Base-by-base conservation (phyloP, 2,113 vertebrate genomes). In the Noturus placidus region DNA sequence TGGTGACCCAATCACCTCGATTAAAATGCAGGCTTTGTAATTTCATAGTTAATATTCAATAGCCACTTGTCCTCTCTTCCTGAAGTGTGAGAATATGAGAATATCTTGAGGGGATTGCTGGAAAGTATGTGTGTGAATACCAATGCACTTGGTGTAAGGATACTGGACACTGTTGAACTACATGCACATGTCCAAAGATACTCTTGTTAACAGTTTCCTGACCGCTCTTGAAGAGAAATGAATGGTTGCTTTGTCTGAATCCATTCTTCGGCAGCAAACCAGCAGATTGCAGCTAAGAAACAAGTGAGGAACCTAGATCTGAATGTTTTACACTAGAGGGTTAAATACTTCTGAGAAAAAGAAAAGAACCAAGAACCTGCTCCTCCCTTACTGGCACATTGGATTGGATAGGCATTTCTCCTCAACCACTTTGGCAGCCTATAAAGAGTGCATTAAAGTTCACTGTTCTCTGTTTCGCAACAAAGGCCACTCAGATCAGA, bases 11-110 rank as follows among this genome's bases (percentile, higher is more conserved):
- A 84, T 95, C 93, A 95, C 95, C 94, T 94, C 94, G 91, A 96
- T 96, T 96, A 96, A 93, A 95, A 96, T 96, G 93, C 94, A 93
- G 93, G 91, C 94, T 95, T 96, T 96, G 95, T 96, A 95, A 95
- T 96, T 95, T 94, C 94, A 95, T 95, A 94, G 93, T 96, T 96
- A 96, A 95, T 96, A 95, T 96, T 96, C 95, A 95, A 95, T 94
- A 94, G 94, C 93, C 93, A 94, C 94, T 94, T 95, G 94, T 95
- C 94, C 94, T 93, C 89, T 86, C 92, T 86, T 94, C 87, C 91
- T 86, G 92, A 93, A 94, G 94, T 94, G 94, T 93, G 94, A 90
- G 92, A 87, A 87, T 85, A 78, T 86, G 78, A 77, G 86, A 83
- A 69, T 87, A 88, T 89, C 86, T 87, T 82, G 72, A 93, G 92